Evolutionary conservation across 2,113 vertebrate genomes (phyloP).

Genomic region (Galemys pyrenaicus): DNA sequence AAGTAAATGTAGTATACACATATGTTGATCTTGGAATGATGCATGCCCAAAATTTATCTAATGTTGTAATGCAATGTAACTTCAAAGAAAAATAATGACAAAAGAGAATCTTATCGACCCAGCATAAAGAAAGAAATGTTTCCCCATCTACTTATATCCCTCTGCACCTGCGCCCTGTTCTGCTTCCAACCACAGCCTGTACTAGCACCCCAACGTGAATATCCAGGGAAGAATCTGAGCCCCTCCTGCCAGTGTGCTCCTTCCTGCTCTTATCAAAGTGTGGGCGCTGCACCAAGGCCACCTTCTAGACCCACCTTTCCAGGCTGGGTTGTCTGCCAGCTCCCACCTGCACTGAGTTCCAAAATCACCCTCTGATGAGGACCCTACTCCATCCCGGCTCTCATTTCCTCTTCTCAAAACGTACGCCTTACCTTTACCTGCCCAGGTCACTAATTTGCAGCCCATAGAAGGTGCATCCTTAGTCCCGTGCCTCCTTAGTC

Average conservation of each 20-base stretch:
- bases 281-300: neutral
- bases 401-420: too few relatives aligned
- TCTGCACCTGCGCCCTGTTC: neutral
- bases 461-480: neutral
- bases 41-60: neutral
- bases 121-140: neutral
- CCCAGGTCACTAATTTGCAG: neutral
- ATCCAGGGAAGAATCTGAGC: rapidly evolving
- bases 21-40: neutral
- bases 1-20: neutral
- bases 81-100: neutral
- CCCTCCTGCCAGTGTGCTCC: rapidly evolving
- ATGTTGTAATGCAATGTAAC: neutral
- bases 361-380: neutral
- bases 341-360: neutral
- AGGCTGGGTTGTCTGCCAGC: neutral
- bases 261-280: neutral
- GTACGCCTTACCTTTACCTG: neutral
- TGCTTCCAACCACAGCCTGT: neutral
- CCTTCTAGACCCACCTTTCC: neutral
- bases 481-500: neutral
- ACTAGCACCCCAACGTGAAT: neutral
- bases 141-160: neutral
- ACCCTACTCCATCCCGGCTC: neutral
- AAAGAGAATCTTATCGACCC: neutral